phyloP scores from a whole-genome alignment of 2,888 invertebrate genomes.

The Heteropelma amictum region DNA sequence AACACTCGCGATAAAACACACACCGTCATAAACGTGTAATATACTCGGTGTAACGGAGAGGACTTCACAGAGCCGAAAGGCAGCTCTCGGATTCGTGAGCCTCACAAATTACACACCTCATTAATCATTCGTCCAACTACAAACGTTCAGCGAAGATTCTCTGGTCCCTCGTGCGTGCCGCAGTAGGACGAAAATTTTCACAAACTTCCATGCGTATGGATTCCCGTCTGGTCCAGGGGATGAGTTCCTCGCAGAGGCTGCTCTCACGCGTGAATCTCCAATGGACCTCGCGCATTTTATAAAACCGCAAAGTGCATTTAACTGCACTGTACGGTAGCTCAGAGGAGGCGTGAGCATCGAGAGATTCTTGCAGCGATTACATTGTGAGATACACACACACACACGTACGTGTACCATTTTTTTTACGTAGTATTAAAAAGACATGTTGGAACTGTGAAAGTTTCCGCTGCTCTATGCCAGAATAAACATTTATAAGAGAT shows the following conservation, averaged over 20 bases:
- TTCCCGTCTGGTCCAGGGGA: background rate
- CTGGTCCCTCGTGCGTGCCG: conserved; percentile 22
- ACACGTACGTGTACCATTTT: background rate
- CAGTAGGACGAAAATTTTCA: too few species aligned
- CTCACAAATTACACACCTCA: conserved; percentile 57
- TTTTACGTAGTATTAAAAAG: background rate
- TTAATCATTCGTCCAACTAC: conserved; percentile 52
- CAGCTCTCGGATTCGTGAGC: conserved; percentile 40
- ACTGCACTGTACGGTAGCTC: conserved; percentile 12
- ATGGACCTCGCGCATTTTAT: conserved; percentile 4
- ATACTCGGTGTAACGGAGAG: conserved; percentile 5
- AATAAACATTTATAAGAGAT: conserved; percentile 27
- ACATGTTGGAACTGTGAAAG: conserved; percentile 39
- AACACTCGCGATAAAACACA: background rate
- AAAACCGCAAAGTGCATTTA: conserved; percentile 32
- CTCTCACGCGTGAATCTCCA: background rate
- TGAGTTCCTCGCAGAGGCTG: conserved; percentile 21
- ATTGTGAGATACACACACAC: conserved; percentile 11
- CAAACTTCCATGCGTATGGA: background rate
- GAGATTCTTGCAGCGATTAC: conserved; percentile 43
- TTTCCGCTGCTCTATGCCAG: conserved; percentile 22
- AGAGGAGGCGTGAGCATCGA: conserved; percentile 42
- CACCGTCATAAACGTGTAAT: background rate
- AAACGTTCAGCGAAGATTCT: conserved; percentile 37
- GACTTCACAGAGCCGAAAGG: conserved; percentile 36